phyloP scores from a whole-genome alignment of 2,888 invertebrate species.

The Epirrhoe tristata region DNA sequence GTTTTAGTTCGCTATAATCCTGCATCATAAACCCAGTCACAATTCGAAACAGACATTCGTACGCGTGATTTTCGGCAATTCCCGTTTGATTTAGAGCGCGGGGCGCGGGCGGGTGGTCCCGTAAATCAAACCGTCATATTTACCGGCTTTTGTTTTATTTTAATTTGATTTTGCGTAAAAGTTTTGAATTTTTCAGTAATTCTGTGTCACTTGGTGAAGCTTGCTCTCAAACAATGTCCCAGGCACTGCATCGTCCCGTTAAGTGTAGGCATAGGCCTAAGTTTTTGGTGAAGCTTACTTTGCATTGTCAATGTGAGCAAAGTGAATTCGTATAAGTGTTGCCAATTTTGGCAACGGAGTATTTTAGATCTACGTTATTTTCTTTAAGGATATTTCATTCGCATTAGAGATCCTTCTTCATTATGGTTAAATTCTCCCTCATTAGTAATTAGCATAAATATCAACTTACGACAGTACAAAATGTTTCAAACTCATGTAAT shows the following conservation, averaged over 20 bases:
- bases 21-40: constrained; percentile 36
- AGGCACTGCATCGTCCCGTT: too few relatives aligned
- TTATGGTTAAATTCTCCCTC: background rate
- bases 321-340: too few relatives aligned
- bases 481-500: constrained; percentile 2
- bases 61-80: constrained; percentile 82
- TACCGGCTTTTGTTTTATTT: constrained; percentile 49
- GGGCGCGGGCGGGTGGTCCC: constrained; percentile 52
- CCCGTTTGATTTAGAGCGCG: constrained; percentile 71
- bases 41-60: constrained; percentile 65
- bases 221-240: too few relatives aligned
- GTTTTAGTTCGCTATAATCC: constrained; percentile 11
- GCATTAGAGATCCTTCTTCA: background rate
- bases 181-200: background rate
- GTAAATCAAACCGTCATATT: constrained; percentile 77
- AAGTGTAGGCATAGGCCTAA: too few relatives aligned
- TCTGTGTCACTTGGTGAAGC: background rate
- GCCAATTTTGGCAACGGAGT: too few relatives aligned
- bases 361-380: too few relatives aligned
- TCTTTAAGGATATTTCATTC: too few relatives aligned
- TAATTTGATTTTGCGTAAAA: constrained; percentile 26
- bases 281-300: background rate
- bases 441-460: constrained; percentile 3
- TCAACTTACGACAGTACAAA: background rate
- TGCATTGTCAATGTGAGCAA: too few relatives aligned